A percentile compares a stretch with the other conserved stretches of the same genome.
Evolutionary conservation across 2,888 invertebrate genomes (phyloP).

Genomic region (Rosalia funebris): DNA sequence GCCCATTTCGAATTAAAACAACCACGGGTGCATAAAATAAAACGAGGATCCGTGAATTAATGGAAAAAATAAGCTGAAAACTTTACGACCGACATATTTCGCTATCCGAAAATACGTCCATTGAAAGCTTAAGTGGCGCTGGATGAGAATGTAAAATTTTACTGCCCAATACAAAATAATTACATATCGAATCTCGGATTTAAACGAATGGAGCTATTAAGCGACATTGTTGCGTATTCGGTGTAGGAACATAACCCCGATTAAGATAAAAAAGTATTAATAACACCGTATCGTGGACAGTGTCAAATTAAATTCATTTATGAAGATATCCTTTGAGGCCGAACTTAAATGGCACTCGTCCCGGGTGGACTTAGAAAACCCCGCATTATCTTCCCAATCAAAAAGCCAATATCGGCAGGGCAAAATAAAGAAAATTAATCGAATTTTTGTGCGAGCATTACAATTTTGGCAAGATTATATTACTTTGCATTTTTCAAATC

Average conservation of each 20-base stretch:
- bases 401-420: conserved; percentile 40
- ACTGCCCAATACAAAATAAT: conserved; percentile 42
- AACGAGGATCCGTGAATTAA: not conserved
- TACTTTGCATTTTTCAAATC: conserved; percentile 57
- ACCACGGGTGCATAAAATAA: not conserved
- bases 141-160: conserved; percentile 37
- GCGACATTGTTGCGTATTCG: conserved; percentile 40
- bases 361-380: conserved; percentile 18
- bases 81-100: conserved; percentile 17
- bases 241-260: conserved; percentile 46
- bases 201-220: conserved; percentile 41
- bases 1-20: not conserved
- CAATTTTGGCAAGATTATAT: conserved; percentile 53
- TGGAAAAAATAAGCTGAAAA: conserved; percentile 17
- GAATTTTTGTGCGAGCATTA: conserved; percentile 48
- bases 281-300: conserved; percentile 42
- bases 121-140: conserved; percentile 6
- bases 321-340: conserved; percentile 33
- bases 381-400: conserved; percentile 34
- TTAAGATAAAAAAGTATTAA: conserved; percentile 51
- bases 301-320: conserved; percentile 41
- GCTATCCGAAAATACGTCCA: conserved; percentile 8
- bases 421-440: conserved; percentile 51
- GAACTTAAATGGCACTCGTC: conserved; percentile 26
- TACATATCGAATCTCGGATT: conserved; percentile 41